These are phyloP conservation scores for Pteruthius melanotis DNA, from an alignment of 2,113 vertebrate genomes.

Conservation along the genomic window DNA sequence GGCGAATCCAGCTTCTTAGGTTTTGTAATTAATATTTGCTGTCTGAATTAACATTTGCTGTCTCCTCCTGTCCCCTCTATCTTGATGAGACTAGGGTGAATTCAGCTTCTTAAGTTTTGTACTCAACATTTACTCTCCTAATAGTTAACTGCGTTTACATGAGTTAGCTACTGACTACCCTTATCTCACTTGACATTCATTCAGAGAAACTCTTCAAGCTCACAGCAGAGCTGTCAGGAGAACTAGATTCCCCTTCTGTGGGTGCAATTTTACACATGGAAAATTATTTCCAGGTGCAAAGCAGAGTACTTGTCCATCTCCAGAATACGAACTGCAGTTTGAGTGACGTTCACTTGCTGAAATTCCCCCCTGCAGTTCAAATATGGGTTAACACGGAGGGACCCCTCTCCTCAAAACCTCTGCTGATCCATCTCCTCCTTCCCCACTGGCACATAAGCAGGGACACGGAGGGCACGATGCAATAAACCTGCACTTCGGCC, in stretches of 20 bases:
- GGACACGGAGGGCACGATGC: rapidly evolving
- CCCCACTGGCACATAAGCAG: no score
- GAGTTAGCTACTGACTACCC: no score
- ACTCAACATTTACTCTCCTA: no score
- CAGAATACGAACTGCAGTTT: background rate
- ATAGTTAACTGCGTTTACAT: no score
- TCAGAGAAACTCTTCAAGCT: background rate
- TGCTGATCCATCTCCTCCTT: background rate
- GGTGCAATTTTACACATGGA: slow-evolving; percentile 14
- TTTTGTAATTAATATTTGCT: no score
- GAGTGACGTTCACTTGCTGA: background rate
- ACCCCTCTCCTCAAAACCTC: background rate
- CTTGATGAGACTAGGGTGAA: no score
- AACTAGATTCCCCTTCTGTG: background rate
- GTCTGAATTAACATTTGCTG: no score
- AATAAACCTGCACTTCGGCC: background rate
- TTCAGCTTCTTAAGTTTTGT: no score
- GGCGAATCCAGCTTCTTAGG: no score
- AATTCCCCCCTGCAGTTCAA: slow-evolving; percentile 7
- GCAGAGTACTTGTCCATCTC: background rate
- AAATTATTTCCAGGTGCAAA: slow-evolving; percentile 30
- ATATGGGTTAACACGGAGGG: background rate
- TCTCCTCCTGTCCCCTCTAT: no score
- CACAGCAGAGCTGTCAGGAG: background rate
- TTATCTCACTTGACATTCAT: background rate